Conservation (phyloP, 2,113 vertebrate genomes). For the Morphnarchus princeps region DNA sequence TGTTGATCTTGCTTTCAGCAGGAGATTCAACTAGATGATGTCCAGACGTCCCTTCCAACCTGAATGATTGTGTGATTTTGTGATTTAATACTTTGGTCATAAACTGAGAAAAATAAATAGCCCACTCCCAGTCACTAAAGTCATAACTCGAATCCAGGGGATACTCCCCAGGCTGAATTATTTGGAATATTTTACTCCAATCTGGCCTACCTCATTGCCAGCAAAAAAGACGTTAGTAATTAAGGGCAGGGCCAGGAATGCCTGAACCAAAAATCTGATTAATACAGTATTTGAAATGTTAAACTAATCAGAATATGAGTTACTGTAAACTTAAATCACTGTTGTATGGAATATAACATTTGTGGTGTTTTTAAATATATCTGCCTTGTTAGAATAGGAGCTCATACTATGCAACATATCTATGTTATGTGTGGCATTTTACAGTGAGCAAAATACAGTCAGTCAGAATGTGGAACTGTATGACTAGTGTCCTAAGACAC, state of each 20-base stretch:
- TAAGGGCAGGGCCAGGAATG: constrained; percentile 30
- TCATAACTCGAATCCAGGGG: constrained; percentile 12
- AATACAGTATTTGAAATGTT: constrained; percentile 42
- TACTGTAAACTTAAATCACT: constrained; percentile 32
- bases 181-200: constrained; percentile 55
- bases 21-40: background rate
- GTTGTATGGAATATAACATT: background rate
- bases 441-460: background rate
- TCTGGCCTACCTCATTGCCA: constrained; percentile 37
- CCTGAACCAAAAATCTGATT: constrained; percentile 51
- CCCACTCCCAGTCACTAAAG: constrained; percentile 27
- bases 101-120: constrained; percentile 60
- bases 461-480: background rate
- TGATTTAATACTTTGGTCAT: constrained; percentile 54
- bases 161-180: constrained; percentile 44
- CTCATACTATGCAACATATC: background rate
- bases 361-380: background rate
- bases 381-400: background rate
- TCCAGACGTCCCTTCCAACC: background rate
- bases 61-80: constrained; percentile 16
- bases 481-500: background rate
- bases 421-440: background rate
- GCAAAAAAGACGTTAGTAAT: constrained; percentile 39
- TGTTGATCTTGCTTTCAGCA: background rate
- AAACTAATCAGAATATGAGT: constrained; percentile 23